phyloP scores from a whole-genome alignment of 2,797 vertebrate genomes.

The Tokudaia tokunoshimensis region DNA sequence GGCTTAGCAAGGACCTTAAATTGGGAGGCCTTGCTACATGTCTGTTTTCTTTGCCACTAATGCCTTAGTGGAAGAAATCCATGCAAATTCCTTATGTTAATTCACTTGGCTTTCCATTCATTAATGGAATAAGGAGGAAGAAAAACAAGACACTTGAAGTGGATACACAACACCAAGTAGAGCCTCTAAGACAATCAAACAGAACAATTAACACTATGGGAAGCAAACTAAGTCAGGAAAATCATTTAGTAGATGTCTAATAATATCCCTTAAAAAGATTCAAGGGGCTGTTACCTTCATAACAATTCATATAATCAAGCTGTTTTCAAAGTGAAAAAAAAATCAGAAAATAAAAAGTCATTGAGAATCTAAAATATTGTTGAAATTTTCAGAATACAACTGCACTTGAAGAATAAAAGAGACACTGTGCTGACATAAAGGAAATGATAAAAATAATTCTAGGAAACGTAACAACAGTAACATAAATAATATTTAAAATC shows the following conservation, averaged over 20 bases:
- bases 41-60: neutral
- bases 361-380: neutral
- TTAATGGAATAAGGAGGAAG: constrained; percentile 33
- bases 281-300: neutral
- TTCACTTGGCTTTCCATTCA: neutral
- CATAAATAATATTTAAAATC: neutral
- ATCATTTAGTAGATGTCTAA: constrained; percentile 41
- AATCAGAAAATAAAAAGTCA: neutral
- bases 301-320: constrained; percentile 19
- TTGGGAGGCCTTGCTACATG: neutral
- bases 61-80: neutral
- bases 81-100: neutral
- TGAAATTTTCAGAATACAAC: neutral
- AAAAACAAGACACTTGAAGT: constrained; percentile 56
- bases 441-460: neutral
- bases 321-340: neutral
- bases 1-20: neutral
- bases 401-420: neutral
- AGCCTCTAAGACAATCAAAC: constrained; percentile 18
- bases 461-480: neutral
- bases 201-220: constrained; percentile 48
- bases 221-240: constrained; percentile 60
- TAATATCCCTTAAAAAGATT: constrained; percentile 5
- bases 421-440: neutral
- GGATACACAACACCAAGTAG: neutral